A percentile compares a stretch with the other conserved stretches of the same genome.
Evolutionary conservation across 2,888 invertebrate genomes (phyloP).

Genomic region (Epiblema foenella): DNA sequence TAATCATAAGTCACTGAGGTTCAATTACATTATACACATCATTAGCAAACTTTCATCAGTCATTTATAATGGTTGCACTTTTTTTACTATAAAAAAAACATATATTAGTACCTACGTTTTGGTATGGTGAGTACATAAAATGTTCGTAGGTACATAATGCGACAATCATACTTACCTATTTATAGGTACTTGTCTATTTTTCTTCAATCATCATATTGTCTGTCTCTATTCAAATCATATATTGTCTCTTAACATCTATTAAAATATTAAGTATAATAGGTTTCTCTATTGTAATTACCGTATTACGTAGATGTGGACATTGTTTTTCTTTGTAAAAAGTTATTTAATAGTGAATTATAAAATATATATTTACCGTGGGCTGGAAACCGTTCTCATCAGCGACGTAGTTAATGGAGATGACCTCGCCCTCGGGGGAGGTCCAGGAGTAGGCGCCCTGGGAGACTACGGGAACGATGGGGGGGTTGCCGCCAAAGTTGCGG

Average conservation of each 20-base stretch:
- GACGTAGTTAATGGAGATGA: slow-evolving; percentile 83
- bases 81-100: neutral
- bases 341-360: neutral
- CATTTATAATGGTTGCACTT: neutral
- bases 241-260: neutral
- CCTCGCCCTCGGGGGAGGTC: slow-evolving; percentile 86
- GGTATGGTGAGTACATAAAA: neutral
- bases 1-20: neutral
- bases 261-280: neutral
- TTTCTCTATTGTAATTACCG: neutral
- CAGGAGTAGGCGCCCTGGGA: slow-evolving; percentile 83
- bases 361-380: slow-evolving; percentile 60
- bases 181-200: neutral
- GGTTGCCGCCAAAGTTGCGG: slow-evolving; percentile 79
- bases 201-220: no score
- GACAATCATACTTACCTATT: neutral
- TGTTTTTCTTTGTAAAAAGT: neutral
- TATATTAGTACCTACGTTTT: neutral
- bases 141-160: no score
- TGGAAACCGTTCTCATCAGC: slow-evolving; percentile 90
- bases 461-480: slow-evolving; percentile 67
- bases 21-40: neutral
- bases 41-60: slow-evolving; percentile 10
- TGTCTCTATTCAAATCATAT: no score
- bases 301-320: neutral